Conservation (phyloP, 1,140 invertebrate species). For the Zaprionus tsacasi region DNA sequence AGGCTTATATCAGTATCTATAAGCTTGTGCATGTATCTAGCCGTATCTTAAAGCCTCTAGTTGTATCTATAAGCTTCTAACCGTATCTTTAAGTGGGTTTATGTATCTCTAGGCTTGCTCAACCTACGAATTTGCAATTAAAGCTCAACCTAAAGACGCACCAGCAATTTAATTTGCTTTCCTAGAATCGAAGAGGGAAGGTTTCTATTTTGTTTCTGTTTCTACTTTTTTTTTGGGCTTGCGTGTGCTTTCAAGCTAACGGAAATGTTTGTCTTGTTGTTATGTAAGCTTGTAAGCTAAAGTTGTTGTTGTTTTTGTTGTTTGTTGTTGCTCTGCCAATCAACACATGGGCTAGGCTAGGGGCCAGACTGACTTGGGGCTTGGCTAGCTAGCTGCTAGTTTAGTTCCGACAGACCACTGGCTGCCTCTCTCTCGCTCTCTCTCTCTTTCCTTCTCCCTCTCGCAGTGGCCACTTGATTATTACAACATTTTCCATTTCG, state of each 20-base stretch:
- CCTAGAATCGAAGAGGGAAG: conserved; percentile 25
- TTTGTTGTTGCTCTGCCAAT: conserved; percentile 24
- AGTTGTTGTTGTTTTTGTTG: conserved; percentile 11
- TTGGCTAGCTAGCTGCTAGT: conserved; percentile 38
- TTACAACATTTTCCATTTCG: conserved; percentile 79
- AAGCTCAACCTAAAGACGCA: neutral
- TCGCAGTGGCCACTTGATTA: conserved; percentile 65
- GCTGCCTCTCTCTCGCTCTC: conserved; percentile 11
- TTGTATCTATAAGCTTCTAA: neutral
- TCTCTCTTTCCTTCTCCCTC: neutral
- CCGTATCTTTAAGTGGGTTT: neutral
- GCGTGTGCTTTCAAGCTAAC: conserved; percentile 37
- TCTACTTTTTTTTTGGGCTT: conserved; percentile 30
- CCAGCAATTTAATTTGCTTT: conserved; percentile 36
- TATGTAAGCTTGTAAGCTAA: conserved; percentile 38
- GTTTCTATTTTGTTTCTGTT: conserved; percentile 9
- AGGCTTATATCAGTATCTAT: neutral
- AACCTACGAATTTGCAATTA: neutral
- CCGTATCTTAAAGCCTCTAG: neutral
- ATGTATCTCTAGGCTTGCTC: neutral
- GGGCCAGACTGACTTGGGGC: conserved; percentile 27
- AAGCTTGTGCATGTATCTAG: neutral
- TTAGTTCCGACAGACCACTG: conserved; percentile 34
- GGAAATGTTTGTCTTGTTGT: conserved; percentile 46
- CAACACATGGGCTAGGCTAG: conserved; percentile 34